Base-by-base conservation (phyloP, 2,797 vertebrate species). In the Pipistrellus pipistrellus region DNA sequence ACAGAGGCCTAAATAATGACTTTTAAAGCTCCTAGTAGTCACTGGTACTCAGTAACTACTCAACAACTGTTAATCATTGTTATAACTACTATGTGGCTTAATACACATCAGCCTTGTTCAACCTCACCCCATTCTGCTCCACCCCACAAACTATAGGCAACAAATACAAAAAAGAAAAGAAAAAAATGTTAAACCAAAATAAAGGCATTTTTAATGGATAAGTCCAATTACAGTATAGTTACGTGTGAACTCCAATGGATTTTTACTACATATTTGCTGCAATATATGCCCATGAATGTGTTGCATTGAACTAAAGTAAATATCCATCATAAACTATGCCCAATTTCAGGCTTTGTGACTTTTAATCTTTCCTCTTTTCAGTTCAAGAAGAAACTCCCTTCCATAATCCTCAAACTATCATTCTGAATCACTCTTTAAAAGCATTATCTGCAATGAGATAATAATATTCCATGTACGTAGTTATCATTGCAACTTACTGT, bases 351-450 rank as follows among this genome's bases (percentile, higher is more conserved):
- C 9, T 85, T 85, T 25, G 51, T 41, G 88, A 44, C 41, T 59
- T 94, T 76, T 57, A 17, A 78, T 53, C 66, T 88, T 76, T 55
- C 35, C 17, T 64, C 51, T 55, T 68, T 80, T 62, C n/a, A 41
- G 15, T 76, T 96, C 87, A 96, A 82, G 53, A 78, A 88, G 59
- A 66, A 93, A 59, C 46, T 93, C 51, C 25, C 96, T 96, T 86
- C 57, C 78, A 0, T 90, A 94, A 78, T 92, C 84, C 90, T n/a
- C 46, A 90, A 97, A 95, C 83, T 35, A 82, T 14, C 85, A 84
- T 96, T 97, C 84, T 85, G 90, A 97, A 81, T 91, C 90, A 92
- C 92, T 88, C 92, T 85, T 90, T 85, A 23, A 86, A 93, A 73
- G 77, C 3, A 4, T 59, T 41, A 51, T 69, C 83, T 92, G 44